phyloP scores from a whole-genome alignment of 2,888 invertebrate genomes.

The Orthonevra nobilis region DNA sequence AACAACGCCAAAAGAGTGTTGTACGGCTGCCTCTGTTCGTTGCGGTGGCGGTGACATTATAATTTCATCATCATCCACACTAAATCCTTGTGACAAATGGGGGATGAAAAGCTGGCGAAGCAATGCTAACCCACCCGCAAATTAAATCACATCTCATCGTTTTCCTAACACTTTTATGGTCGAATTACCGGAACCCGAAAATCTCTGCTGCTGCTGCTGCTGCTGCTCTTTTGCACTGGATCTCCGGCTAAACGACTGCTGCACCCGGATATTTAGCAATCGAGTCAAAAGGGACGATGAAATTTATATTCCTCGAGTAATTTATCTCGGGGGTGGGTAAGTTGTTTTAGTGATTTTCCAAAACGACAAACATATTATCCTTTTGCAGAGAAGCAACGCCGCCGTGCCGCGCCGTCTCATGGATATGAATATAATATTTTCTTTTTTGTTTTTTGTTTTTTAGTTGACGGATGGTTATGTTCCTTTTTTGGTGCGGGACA shows the following conservation, averaged over 20 bases:
- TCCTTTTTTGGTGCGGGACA: constrained; percentile 45
- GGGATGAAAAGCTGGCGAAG: constrained; percentile 51
- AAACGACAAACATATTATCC: constrained; percentile 56
- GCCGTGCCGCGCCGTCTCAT: constrained; percentile 1
- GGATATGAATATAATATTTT: constrained; percentile 62
- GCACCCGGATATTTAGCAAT: constrained; percentile 53
- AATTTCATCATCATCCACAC: constrained; percentile 69
- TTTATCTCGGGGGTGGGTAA: constrained; percentile 65
- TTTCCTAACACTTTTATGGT: constrained; percentile 77
- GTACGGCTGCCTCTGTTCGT: constrained; percentile 55
- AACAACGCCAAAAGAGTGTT: constrained; percentile 68
- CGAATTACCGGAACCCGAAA: constrained; percentile 71
- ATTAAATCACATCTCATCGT: constrained; percentile 75
- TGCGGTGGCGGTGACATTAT: constrained; percentile 68
- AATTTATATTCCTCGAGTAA: constrained; percentile 67
- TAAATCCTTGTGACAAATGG: constrained; percentile 57
- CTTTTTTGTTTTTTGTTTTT: too few species aligned
- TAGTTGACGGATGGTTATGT: constrained; percentile 56
- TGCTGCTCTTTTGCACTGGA: not conserved
- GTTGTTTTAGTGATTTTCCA: constrained; percentile 70
- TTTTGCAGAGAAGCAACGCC: too few species aligned
- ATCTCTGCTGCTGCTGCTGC: constrained; percentile 11
- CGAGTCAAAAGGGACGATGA: constrained; percentile 35
- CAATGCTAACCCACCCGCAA: constrained; percentile 71
- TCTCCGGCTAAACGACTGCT: constrained; percentile 25